Percentiles rank a stretch among this genome's conserved stretches.
Evolutionary conservation across 2,888 invertebrate genomes (phyloP).

Genomic region (Pyrrhosoma nymphula): DNA sequence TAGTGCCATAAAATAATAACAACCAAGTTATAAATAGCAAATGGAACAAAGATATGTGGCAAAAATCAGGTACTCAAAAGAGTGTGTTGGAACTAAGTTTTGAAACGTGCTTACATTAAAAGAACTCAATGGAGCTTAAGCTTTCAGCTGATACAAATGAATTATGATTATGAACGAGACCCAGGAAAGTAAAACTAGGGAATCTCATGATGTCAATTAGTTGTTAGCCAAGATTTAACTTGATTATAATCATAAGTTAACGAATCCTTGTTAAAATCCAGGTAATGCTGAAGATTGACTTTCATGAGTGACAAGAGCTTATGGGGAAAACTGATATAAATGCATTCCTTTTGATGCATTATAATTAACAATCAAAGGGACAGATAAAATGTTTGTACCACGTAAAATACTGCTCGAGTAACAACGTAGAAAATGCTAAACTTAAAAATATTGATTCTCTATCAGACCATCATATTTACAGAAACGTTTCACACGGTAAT

Average conservation of each 20-base stretch:
- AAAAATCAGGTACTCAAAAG: background rate
- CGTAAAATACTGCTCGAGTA: slow-evolving; percentile 21
- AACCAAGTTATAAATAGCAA: background rate
- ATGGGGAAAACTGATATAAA: background rate
- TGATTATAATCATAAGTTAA: background rate
- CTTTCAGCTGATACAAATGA: no score
- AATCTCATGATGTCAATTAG: background rate
- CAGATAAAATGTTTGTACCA: slow-evolving; percentile 4
- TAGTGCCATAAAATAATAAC: background rate
- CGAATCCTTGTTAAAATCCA: background rate
- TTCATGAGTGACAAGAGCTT: background rate
- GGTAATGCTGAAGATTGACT: background rate
- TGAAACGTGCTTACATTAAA: background rate
- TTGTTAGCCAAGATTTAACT: background rate
- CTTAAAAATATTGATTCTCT: background rate
- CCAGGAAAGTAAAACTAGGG: no score
- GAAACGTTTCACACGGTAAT: background rate
- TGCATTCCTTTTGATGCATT: background rate
- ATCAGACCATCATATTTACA: background rate
- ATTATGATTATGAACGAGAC: no score
- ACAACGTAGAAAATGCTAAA: background rate
- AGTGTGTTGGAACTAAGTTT: background rate
- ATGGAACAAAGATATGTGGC: background rate
- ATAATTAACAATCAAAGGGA: background rate
- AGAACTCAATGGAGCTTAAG: background rate